Percentiles rank a stretch among this genome's conserved stretches.
Evolutionary conservation across 2,113 vertebrate species (phyloP).

Genomic region (Mixornis gularis): DNA sequence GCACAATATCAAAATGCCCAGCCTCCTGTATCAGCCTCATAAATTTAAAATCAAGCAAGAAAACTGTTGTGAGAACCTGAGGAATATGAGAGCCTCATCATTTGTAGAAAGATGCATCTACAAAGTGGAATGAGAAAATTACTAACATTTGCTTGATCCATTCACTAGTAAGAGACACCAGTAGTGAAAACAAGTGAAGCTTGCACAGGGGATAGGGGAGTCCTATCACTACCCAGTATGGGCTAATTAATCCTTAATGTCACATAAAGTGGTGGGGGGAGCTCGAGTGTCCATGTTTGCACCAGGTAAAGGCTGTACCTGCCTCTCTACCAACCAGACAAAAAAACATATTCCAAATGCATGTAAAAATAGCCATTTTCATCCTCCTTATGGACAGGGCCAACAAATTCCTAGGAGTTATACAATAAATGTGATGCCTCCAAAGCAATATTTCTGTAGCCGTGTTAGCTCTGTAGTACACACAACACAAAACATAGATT

Average conservation of each 20-base stretch:
- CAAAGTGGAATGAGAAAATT: not conserved
- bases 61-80: not conserved
- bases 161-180: not conserved
- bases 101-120: not conserved
- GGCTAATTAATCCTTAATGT: not conserved
- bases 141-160: not conserved
- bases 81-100: not conserved
- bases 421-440: not conserved
- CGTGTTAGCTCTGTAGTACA: not conserved
- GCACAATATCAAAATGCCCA: not conserved
- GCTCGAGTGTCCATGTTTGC: not conserved
- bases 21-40: not conserved
- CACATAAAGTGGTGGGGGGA: not conserved
- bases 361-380: not conserved
- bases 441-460: not conserved
- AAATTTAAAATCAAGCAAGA: not conserved
- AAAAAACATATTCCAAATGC: not conserved
- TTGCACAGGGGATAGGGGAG: rapidly evolving
- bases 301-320: not conserved
- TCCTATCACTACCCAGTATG: not conserved
- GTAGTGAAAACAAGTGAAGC: not conserved
- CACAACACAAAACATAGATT: constrained; percentile 1
- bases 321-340: not conserved
- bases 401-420: not conserved
- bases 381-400: not conserved